Evolutionary conservation across 2,797 vertebrate species (phyloP).

Genomic region (Hylomyscus alleni): DNA sequence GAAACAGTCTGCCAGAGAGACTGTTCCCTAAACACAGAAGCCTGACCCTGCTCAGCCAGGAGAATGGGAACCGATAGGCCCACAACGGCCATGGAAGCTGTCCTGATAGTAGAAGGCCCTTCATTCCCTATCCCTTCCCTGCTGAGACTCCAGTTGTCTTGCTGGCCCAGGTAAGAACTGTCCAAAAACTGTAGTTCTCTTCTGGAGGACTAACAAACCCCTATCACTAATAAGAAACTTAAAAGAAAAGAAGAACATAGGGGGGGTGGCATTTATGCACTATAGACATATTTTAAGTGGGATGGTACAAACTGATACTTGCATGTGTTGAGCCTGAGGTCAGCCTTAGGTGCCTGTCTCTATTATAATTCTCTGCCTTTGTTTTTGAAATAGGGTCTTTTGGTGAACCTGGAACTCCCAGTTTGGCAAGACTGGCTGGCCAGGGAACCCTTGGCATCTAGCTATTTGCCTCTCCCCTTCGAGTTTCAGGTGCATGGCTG

Average conservation of each 20-base stretch:
- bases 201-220: background rate
- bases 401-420: background rate
- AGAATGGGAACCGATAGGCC: background rate
- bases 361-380: background rate
- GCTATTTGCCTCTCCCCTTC: background rate
- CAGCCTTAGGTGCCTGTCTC: background rate
- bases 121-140: background rate
- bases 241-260: background rate
- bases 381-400: background rate
- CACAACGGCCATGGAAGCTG: background rate
- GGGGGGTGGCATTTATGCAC: background rate
- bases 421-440: background rate
- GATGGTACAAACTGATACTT: background rate
- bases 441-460: no score
- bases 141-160: background rate
- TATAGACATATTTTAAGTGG: background rate
- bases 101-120: background rate
- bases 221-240: background rate
- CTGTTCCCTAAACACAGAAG: background rate
- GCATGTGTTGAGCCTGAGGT: background rate
- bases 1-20: background rate
- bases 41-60: background rate
- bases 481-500: background rate
- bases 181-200: background rate
- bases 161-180: background rate